Base-by-base conservation (phyloP, 2,797 vertebrate genomes). In the Kryptolebias ocellatus region DNA sequence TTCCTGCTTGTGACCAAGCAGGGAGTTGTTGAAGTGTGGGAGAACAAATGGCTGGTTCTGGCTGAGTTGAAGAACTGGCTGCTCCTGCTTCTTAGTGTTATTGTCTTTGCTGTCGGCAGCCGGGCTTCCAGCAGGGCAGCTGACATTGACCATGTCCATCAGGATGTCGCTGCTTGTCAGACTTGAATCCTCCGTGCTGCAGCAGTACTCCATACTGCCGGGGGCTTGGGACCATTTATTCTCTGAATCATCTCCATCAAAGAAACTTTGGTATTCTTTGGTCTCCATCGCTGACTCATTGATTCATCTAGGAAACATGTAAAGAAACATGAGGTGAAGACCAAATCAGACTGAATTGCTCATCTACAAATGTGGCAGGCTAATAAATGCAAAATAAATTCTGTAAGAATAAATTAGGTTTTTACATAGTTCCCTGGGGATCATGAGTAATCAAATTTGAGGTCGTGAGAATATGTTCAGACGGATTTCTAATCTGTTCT, bases 251-350 rank as follows among this genome's bases (percentile, higher is more conserved):
- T 94, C 92, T 87, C 94, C 96, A 93, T 98, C 96, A 87, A 95
- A 94, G 92, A 95, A 96, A 93, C 94, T 96, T 94, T 94, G 95
- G 95, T 96, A 98, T 95, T 95, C 96, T 96, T 98, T 98, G 92
- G 97, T 96, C 93, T 98, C 97, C 97, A 98, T 99, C 87, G 90
- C 95, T 97, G 92, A 87, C 83, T 94, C 92, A 94, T 92, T 86
- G 92, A 93, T 81, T 90, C 74, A 90, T 89, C 94, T 94, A 84
- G 60, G 17, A 60, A 75, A 76, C 44, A 60, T 70, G n/a, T 20
- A 18, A 54, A 62, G 8, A 29, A 79, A 1, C 12, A 10, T 50
- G 58, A 24, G 15, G 60, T 8, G 9, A 3, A 37, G 12, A 64
- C 39, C 39, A 42, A 42, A 42, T 12, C 17, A 24, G 4, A 8